phyloP scores from a whole-genome alignment of 2,888 invertebrate species.

The Heliconius ismenius region DNA sequence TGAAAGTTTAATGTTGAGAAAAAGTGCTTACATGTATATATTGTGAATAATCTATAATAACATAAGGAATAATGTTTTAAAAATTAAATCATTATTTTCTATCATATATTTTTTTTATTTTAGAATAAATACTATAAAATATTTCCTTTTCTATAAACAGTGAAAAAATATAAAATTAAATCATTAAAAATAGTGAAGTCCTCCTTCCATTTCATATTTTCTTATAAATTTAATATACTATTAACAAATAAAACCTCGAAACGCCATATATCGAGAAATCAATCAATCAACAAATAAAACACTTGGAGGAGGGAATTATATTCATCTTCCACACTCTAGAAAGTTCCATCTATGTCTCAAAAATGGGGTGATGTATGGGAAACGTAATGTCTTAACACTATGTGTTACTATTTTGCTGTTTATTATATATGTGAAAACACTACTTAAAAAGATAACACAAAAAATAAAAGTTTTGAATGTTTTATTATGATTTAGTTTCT shows the following conservation, averaged over 20 bases:
- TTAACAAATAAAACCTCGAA: too few species aligned
- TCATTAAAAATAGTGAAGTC: not conserved
- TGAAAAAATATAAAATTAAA: too few species aligned
- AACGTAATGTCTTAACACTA: not conserved
- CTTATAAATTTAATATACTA: not conserved
- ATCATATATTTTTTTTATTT: not conserved
- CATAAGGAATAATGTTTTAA: not conserved
- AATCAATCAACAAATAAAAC: too few species aligned
- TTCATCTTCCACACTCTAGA: not conserved
- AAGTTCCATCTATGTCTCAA: not conserved
- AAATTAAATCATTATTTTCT: not conserved
- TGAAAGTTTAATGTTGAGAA: constrained; percentile 52
- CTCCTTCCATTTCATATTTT: not conserved
- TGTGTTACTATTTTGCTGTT: not conserved
- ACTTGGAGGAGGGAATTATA: not conserved
- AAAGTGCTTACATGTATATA: constrained; percentile 4
- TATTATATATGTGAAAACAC: not conserved
- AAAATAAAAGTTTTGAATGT: not conserved
- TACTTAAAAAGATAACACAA: not conserved
- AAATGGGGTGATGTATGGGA: not conserved
- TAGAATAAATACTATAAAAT: not conserved
- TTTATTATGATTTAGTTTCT: constrained; percentile 43
- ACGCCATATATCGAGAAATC: too few species aligned
- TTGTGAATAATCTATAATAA: not conserved
- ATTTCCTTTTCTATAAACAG: too few species aligned